Evolutionary conservation across 2,888 invertebrate species (phyloP).

Genomic region (Parapristionchus giblindavisi): DNA sequence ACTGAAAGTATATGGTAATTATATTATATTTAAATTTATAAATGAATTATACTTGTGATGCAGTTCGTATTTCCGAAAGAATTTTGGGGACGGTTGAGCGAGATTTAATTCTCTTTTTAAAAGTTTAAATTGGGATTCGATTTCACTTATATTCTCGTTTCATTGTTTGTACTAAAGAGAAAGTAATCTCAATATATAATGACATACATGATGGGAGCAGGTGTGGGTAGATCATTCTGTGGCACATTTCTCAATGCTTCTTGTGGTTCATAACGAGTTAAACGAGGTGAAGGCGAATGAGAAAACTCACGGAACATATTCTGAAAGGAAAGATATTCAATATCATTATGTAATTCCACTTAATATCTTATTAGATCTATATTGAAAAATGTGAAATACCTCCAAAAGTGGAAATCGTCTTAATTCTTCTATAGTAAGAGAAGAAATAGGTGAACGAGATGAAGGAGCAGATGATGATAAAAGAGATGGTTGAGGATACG

Average conservation of each 20-base stretch:
- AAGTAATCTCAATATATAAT: background rate
- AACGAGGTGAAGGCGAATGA: slow-evolving; percentile 1
- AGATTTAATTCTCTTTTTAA: too few species aligned
- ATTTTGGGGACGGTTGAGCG: too few species aligned
- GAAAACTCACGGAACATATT: slow-evolving; percentile 30
- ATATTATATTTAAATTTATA: too few species aligned
- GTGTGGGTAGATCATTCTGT: slow-evolving; percentile 9
- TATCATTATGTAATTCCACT: background rate
- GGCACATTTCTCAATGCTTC: background rate
- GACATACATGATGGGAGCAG: background rate
- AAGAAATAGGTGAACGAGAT: slow-evolving; percentile 3
- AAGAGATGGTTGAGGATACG: slow-evolving; percentile 17
- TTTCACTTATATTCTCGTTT: background rate
- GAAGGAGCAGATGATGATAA: slow-evolving; percentile 12
- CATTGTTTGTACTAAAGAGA: background rate
- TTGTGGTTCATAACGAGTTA: slow-evolving; percentile 17
- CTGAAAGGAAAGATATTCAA: background rate
- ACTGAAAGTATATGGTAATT: background rate
- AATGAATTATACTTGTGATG: too few species aligned
- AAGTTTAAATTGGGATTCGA: too few species aligned
- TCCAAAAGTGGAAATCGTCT: slow-evolving; percentile 15
- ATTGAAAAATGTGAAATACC: background rate
- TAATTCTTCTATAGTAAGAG: slow-evolving; percentile 19
- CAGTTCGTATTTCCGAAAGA: too few species aligned
- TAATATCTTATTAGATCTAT: background rate